Conservation (phyloP, 2,113 vertebrate genomes). For the Carassius gibelio region DNA sequence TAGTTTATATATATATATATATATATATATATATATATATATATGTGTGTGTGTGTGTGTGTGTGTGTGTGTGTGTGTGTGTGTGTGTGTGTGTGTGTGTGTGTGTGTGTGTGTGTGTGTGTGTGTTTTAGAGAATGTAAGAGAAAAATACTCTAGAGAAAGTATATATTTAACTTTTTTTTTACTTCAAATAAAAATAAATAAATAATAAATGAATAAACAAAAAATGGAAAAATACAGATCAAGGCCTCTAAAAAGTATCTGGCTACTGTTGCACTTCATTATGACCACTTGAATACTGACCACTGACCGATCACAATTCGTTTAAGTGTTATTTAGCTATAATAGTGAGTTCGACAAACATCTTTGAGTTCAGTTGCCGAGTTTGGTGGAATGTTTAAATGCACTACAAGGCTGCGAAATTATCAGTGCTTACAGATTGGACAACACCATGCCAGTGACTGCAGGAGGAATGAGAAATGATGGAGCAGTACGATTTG, state of each 20-base stretch:
- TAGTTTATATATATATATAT: background rate
- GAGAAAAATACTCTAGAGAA: too few relatives aligned
- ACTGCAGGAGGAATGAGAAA: slow-evolving; percentile 11
- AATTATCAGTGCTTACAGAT: background rate
- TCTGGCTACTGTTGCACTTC: background rate
- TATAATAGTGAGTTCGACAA: background rate
- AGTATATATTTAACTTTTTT: too few relatives aligned
- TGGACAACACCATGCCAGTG: background rate
- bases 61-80: too few relatives aligned
- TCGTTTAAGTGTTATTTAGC: background rate
- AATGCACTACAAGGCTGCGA: background rate
- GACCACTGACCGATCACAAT: too few relatives aligned
- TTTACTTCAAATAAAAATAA: too few relatives aligned
- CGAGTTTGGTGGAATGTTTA: background rate
- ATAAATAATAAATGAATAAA: too few relatives aligned
- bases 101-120: too few relatives aligned
- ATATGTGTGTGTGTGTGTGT: too few relatives aligned
- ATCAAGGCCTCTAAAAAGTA: background rate
- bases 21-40: too few relatives aligned
- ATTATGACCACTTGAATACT: too few relatives aligned
- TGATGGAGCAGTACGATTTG: slow-evolving; percentile 64
- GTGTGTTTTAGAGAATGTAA: too few relatives aligned
- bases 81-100: too few relatives aligned
- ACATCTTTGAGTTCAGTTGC: background rate
- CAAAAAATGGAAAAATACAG: background rate